phyloP scores from a whole-genome alignment of 23 tunicate genomes.

The Styela clava region DNA sequence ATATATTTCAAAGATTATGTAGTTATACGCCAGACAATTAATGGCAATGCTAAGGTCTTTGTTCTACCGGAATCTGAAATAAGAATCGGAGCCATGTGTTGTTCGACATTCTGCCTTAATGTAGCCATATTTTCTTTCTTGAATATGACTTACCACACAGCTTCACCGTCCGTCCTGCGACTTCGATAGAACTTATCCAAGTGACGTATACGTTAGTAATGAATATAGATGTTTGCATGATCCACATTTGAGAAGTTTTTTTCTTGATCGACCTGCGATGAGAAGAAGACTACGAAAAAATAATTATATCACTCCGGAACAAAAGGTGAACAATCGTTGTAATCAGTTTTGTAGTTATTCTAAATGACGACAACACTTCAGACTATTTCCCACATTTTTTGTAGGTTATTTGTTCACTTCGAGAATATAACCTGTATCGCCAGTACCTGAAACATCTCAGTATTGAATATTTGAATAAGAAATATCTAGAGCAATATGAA shows the following conservation, averaged over 20 bases:
- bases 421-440: conserved; percentile 58
- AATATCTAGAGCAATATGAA: conserved; percentile 42
- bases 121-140: too few relatives aligned
- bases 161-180: conserved; percentile 55
- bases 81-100: too few relatives aligned
- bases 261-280: conserved; percentile 31
- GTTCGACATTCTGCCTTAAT: too few relatives aligned
- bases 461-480: conserved; percentile 42
- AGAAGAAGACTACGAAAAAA: conserved; percentile 15
- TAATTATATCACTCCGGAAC: conserved; percentile 37
- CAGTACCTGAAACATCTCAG: conserved; percentile 65
- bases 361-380: too few relatives aligned
- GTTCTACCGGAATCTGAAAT: too few relatives aligned
- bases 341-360: too few relatives aligned
- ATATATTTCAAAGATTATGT: too few relatives aligned
- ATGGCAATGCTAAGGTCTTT: too few relatives aligned
- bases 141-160: too few relatives aligned
- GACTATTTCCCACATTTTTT: too few relatives aligned
- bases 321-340: conserved; percentile 41
- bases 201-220: conserved; percentile 62
- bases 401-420: conserved; percentile 62
- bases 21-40: too few relatives aligned
- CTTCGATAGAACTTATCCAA: conserved; percentile 61
- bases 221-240: conserved; percentile 65
- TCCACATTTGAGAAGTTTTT: conserved; percentile 43